Evolutionary conservation across 2,888 invertebrate species (phyloP).

Genomic region (Drosophila kambysellisi): DNA sequence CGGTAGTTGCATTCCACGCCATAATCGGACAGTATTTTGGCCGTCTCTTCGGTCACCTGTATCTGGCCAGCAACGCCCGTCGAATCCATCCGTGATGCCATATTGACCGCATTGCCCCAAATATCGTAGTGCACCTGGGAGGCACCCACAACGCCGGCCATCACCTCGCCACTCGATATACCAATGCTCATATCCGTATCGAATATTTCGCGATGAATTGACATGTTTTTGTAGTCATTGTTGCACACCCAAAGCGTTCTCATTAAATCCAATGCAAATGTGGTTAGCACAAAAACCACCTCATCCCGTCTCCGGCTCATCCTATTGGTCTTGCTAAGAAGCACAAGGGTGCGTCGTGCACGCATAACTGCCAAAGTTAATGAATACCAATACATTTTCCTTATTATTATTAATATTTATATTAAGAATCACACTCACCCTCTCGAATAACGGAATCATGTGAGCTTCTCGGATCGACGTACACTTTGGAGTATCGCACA

Average conservation of each 20-base stretch:
- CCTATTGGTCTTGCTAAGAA: background rate
- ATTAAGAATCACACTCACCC: constrained; percentile 7
- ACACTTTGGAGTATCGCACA: constrained; percentile 87
- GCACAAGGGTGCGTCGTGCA: constrained; percentile 19
- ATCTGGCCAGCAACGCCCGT: constrained; percentile 92
- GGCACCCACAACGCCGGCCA: constrained; percentile 97
- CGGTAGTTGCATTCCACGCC: constrained; percentile 89
- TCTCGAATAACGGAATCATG: constrained; percentile 27
- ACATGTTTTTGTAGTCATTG: constrained; percentile 84
- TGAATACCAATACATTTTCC: background rate
- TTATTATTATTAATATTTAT: background rate
- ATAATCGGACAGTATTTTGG: constrained; percentile 88
- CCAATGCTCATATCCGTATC: constrained; percentile 86
- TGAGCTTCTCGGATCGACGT: background rate
- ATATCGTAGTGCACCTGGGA: constrained; percentile 97
- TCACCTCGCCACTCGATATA: constrained; percentile 95
- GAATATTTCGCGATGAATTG: constrained; percentile 20
- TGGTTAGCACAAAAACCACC: constrained; percentile 88
- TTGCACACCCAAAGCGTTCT: constrained; percentile 87
- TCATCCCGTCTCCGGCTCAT: constrained; percentile 65
- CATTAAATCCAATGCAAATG: constrained; percentile 87
- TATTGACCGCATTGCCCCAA: constrained; percentile 98
- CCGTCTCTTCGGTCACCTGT: constrained; percentile 91
- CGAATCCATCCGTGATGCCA: constrained; percentile 98
- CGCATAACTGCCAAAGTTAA: constrained; percentile 10